Evolutionary conservation across 2,888 invertebrate genomes (phyloP), one percentile per base, ranked within the genome.

Genomic region (Parnassius orleans): DNA sequence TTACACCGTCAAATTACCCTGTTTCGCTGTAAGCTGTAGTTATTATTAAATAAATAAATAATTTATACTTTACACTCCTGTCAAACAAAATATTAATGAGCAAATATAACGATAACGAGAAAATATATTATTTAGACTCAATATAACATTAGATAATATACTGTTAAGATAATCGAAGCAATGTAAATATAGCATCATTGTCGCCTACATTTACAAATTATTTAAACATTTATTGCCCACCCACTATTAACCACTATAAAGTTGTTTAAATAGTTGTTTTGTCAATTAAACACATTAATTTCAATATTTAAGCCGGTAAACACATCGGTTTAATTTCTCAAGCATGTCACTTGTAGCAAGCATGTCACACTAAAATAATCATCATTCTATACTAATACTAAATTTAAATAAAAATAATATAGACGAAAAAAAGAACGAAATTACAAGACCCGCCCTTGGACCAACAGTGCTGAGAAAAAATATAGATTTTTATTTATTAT

Each of bases 1-100:
- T 65, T 65, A 67, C 65, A 58, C 61, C 67, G 58, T 66, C 66
- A 54, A 57, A 67, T 33, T 73, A 74, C 73, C 73, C 72, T 74
- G 74, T 71, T 62, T 66, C 64, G 68, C 68, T 59, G n/a, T n/a
- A 74, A 72, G 71, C 72, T 58, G 63, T 67, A 67, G 63, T 57
- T 61, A 60, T 33, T 48, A 43, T 43, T 42, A 51, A 64, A 64
- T 60, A 54, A 60, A 63, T 55, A 46, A 63, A 53, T 55, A 58
- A 50, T 57, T 56, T 44, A 19, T 48, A 63, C 53, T 33, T 55
- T 47, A 11, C 54, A 60, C 56, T 19, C 57, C 53, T 53, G 60
- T 61, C 57, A 58, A 57, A 64, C 59, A 58, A 63, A 63, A 63
- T 57, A 59, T 48, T 53, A 12, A 52, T 56, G 60, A 60, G 60